A percentile compares a stretch with the other conserved stretches of the same genome.
phyloP scores from a whole-genome alignment of 1,140 invertebrate genomes.

The Panagrolaimus sp. region DNA sequence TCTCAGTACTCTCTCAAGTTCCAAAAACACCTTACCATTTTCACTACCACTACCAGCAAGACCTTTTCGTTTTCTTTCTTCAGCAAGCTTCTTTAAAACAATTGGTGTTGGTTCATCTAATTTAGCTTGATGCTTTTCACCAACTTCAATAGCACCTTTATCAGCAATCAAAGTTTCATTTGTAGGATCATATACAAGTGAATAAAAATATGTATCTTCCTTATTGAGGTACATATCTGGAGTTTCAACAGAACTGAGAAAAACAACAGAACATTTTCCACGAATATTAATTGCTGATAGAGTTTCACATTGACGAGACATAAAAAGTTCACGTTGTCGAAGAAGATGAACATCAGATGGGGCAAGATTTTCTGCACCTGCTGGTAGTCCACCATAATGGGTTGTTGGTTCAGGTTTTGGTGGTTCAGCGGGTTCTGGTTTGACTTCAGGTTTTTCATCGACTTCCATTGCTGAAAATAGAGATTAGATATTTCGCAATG shows the following conservation, averaged over 20 bases:
- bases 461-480: conserved; percentile 5
- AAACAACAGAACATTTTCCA: conserved; percentile 94
- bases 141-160: conserved; percentile 89
- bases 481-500: neutral
- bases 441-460: neutral
- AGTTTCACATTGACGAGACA: conserved; percentile 93
- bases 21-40: no score
- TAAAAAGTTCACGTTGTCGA: conserved; percentile 92
- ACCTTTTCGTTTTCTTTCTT: conserved; percentile 27
- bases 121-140: conserved; percentile 82
- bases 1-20: no score
- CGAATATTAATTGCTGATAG: conserved; percentile 94
- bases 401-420: neutral
- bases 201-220: conserved; percentile 99
- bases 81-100: conserved; percentile 16
- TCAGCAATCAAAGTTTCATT: conserved; percentile 97
- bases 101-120: conserved; percentile 26
- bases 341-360: conserved; percentile 82
- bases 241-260: conserved; percentile 95
- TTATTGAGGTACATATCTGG: conserved; percentile 88
- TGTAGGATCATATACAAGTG: conserved; percentile 94
- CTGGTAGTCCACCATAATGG: conserved; percentile 37
- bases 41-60: neutral
- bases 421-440: neutral
- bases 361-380: conserved; percentile 60